Percentiles rank a stretch among this genome's conserved stretches.
These are phyloP conservation scores for Tachysurus fulvidraco DNA, from an alignment of 2,113 vertebrate genomes.

Conservation along the genomic window DNA sequence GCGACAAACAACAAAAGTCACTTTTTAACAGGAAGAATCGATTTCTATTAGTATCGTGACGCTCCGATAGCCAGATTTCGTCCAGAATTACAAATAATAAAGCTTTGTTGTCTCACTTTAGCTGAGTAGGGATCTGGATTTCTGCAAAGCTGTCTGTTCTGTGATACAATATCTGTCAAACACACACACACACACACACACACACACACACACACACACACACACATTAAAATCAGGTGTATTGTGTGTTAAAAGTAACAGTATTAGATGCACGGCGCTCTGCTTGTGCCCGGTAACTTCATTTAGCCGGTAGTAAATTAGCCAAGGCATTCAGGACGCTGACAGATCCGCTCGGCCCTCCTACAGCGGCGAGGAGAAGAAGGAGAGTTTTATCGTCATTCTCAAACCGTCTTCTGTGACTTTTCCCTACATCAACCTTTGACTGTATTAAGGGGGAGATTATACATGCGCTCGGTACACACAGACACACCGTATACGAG, in stretches of 20 bases:
- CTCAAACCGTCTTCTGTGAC: constrained; percentile 30
- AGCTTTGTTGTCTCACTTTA: background rate
- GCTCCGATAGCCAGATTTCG: background rate
- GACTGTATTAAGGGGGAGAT: background rate
- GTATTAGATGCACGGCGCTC: background rate
- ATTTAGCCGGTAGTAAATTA: constrained; percentile 52
- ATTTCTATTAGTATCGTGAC: background rate
- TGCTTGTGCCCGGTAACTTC: constrained; percentile 33
- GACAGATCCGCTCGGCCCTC: constrained; percentile 36
- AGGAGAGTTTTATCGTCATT: constrained; percentile 33
- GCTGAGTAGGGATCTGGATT: background rate
- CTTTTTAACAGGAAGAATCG: too few relatives aligned
- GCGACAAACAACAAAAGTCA: background rate
- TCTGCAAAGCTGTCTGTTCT: background rate
- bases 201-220: too few relatives aligned
- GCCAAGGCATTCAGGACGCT: constrained; percentile 36
- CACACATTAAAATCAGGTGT: background rate
- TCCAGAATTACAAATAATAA: background rate
- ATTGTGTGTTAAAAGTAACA: background rate
- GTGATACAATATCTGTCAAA: too few relatives aligned
- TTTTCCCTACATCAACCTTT: constrained; percentile 19
- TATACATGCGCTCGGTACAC: background rate
- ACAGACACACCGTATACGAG: constrained; percentile 20
- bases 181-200: too few relatives aligned
- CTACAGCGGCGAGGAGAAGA: constrained; percentile 1